A percentile compares a stretch with the other conserved stretches of the same genome.
These are phyloP conservation scores for Cheilosia scutellata DNA, from an alignment of 2,888 invertebrate genomes.

Conservation along the genomic window DNA sequence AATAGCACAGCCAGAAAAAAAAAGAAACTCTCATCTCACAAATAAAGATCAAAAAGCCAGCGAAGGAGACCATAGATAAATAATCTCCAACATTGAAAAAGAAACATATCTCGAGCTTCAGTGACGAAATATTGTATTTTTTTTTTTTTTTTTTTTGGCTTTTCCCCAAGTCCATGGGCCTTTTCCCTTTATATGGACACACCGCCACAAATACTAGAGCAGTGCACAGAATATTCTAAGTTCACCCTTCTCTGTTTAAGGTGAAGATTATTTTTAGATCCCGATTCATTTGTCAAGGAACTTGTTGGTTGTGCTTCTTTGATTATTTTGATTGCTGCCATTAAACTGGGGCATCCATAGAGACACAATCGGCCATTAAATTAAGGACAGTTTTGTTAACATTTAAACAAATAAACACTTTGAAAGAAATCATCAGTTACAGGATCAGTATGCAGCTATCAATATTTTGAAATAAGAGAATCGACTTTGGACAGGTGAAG, in stretches of 20 bases:
- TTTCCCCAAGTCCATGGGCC: too few relatives aligned
- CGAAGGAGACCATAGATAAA: background rate
- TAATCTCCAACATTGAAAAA: background rate
- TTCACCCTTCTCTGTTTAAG: constrained; percentile 1
- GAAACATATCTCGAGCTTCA: too few relatives aligned
- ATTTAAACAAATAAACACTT: constrained; percentile 30
- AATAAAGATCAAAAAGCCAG: constrained; percentile 17
- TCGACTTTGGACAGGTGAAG: too few relatives aligned
- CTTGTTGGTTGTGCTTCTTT: constrained; percentile 16
- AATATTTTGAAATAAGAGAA: too few relatives aligned
- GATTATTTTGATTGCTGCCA: constrained; percentile 42
- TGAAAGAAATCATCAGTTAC: background rate
- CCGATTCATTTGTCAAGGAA: constrained; percentile 47
- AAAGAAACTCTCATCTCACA: background rate
- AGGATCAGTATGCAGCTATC: too few relatives aligned
- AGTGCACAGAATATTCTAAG: background rate
- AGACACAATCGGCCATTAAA: constrained; percentile 23
- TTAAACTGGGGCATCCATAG: constrained; percentile 23
- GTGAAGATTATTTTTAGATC: constrained; percentile 55
- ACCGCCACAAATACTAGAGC: background rate
- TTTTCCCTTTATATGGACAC: background rate
- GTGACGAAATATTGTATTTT: too few relatives aligned
- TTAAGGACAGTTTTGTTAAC: constrained; percentile 24
- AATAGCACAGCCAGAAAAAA: background rate
- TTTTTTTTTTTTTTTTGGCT: too few relatives aligned